Evolutionary conservation across 2,797 vertebrate genomes (phyloP).

Genomic region (Halcyon leucocephala): DNA sequence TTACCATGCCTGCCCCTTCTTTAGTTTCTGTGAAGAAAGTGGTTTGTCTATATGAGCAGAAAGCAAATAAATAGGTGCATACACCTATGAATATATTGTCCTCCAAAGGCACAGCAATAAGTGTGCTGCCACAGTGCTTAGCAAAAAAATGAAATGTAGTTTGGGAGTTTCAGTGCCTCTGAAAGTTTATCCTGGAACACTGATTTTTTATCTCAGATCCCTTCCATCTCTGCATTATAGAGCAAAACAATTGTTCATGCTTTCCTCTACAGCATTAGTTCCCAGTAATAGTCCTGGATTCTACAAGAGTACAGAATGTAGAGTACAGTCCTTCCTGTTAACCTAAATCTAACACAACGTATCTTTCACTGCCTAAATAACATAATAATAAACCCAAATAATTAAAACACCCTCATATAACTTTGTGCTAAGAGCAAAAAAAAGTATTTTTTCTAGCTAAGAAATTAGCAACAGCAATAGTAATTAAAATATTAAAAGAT

Average conservation of each 20-base stretch:
- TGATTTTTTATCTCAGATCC: not conserved
- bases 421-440: not conserved
- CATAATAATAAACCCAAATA: not conserved
- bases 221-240: not conserved
- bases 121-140: not conserved
- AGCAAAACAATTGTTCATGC: not conserved
- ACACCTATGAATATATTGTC: not conserved
- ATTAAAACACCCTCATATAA: not conserved
- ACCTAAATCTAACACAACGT: not conserved
- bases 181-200: not conserved
- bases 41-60: not conserved
- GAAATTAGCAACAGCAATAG: not conserved
- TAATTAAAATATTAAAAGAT: not conserved
- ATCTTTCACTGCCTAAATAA: not conserved
- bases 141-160: not conserved
- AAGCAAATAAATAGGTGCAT: not conserved
- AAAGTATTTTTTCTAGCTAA: not conserved
- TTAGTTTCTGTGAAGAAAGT: not conserved
- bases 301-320: not conserved
- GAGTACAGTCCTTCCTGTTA: not conserved
- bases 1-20: not conserved
- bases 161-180: not conserved
- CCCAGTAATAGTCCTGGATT: not conserved
- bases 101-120: not conserved
- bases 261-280: not conserved